Evolutionary conservation across 2,797 vertebrate genomes (phyloP).

Genomic region (Acanthiza pusilla): DNA sequence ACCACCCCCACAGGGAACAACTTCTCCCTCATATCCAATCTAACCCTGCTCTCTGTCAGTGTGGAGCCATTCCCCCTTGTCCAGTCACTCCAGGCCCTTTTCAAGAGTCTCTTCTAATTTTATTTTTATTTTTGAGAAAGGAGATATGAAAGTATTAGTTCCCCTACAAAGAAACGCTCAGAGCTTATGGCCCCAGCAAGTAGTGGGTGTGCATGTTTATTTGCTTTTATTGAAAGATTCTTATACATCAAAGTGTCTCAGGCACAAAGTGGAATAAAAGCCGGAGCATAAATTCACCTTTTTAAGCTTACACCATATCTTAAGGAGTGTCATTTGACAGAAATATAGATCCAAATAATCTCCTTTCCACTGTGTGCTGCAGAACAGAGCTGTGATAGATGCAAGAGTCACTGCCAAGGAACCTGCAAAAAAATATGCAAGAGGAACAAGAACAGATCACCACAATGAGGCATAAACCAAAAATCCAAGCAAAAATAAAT

Average conservation of each 20-base stretch:
- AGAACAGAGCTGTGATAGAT: slow-evolving; percentile 14
- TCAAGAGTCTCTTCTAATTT: background rate
- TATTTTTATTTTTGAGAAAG: background rate
- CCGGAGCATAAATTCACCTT: slow-evolving; percentile 8
- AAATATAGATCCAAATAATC: slow-evolving; percentile 27
- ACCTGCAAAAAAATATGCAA: slow-evolving; percentile 27
- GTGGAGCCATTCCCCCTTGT: background rate
- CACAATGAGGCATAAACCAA: background rate
- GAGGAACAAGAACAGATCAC: background rate
- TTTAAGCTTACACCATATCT: background rate
- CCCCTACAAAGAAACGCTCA: background rate
- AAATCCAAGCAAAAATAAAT: background rate
- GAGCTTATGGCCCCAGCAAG: background rate
- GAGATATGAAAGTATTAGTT: background rate
- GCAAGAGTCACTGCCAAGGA: background rate
- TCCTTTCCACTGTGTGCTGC: background rate
- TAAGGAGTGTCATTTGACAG: slow-evolving; percentile 13
- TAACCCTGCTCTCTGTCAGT: background rate
- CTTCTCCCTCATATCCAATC: background rate
- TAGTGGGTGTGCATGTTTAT: accelerated
- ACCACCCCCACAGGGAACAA: background rate
- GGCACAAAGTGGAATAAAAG: background rate
- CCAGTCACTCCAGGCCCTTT: background rate
- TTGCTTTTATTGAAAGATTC: background rate
- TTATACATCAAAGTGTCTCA: background rate